phyloP scores from a whole-genome alignment of 2,888 invertebrate species.

The Cabera pusaria region DNA sequence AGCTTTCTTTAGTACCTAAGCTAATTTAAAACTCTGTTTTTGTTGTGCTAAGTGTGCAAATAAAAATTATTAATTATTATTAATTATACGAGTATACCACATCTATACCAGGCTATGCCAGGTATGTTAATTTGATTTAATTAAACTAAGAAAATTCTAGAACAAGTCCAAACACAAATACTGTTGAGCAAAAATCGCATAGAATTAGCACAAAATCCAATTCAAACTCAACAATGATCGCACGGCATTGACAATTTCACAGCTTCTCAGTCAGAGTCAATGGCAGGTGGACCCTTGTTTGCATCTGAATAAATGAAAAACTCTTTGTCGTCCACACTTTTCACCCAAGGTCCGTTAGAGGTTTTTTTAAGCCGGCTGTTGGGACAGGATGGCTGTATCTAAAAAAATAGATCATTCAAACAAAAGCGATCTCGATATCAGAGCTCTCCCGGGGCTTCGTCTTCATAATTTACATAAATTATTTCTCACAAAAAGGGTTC shows the following conservation, averaged over 20 bases:
- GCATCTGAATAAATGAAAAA: conserved; percentile 45
- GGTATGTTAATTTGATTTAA: too few relatives aligned
- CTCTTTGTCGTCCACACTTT: conserved; percentile 36
- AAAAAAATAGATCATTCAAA: conserved; percentile 37
- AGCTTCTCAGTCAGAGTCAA: conserved; percentile 32
- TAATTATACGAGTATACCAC: too few relatives aligned
- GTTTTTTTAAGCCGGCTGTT: conserved; percentile 26
- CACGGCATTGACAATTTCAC: conserved; percentile 20
- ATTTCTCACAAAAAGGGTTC: conserved; percentile 31
- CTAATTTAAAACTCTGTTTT: too few relatives aligned
- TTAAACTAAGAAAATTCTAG: too few relatives aligned
- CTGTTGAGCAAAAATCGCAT: too few relatives aligned
- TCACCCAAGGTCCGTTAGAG: conserved; percentile 21
- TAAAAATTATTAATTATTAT: too few relatives aligned
- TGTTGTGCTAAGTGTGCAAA: too few relatives aligned
- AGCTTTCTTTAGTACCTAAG: too few relatives aligned
- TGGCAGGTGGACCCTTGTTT: conserved; percentile 35
- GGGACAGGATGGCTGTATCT: conserved; percentile 19
- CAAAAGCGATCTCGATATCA: conserved; percentile 29
- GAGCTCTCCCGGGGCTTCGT: conserved; percentile 15
- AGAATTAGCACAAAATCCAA: too few relatives aligned
- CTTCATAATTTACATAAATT: conserved; percentile 36
- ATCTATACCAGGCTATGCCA: too few relatives aligned
- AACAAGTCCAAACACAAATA: too few relatives aligned
- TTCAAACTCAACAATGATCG: conserved; percentile 7